Base-by-base conservation (phyloP, 2,113 vertebrate species). In the Promerops cafer region DNA sequence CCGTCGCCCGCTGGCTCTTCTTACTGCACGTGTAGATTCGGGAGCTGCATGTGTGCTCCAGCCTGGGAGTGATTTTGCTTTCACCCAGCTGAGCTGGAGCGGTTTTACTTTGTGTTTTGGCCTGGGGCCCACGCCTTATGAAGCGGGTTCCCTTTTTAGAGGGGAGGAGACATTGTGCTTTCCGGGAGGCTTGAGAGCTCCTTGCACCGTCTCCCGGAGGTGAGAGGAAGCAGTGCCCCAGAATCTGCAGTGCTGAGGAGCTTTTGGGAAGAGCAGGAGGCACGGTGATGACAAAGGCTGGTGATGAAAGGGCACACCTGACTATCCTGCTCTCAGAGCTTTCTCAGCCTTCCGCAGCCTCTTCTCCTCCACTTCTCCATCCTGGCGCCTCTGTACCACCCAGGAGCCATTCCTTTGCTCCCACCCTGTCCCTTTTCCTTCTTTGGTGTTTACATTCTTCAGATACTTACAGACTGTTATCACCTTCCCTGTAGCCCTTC, bases 391-490 rank as follows among this genome's bases (percentile, higher is more conserved):
- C 76, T 45, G 35, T 94, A 81, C 94, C 93, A 95, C 86, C 80
- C 95, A 50, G 44, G 59, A 92, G 70, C 47, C 66, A 87, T 96
- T 97, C 79, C 33, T 95, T 90, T 4, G 23, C 80, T 95, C 93
- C 83, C 89, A 94, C 81, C 92, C 87, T 17, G 4, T 90, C 82
- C 70, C 61, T 79, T 96, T 94, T 95, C 96, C 97, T 97, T 95
- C 95, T 97, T 97, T 96, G 96, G 96, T 96, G 96, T 97, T 97
- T 96, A 96, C 96, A 96, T 97, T 97, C 97, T 96, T 96, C 12
- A 54, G 89, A 96, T 97, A 89, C 72, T 97, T 97, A 78, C 57
- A 79, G 44, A 37, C 96, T 96, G 83, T 97, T 97, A 97, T 97
- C 97, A 83, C 81, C 74, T 87, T 86, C 79, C 76, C 76, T 70